phyloP scores from a whole-genome alignment of 2,888 invertebrate genomes.

The Frankliniella fusca region DNA sequence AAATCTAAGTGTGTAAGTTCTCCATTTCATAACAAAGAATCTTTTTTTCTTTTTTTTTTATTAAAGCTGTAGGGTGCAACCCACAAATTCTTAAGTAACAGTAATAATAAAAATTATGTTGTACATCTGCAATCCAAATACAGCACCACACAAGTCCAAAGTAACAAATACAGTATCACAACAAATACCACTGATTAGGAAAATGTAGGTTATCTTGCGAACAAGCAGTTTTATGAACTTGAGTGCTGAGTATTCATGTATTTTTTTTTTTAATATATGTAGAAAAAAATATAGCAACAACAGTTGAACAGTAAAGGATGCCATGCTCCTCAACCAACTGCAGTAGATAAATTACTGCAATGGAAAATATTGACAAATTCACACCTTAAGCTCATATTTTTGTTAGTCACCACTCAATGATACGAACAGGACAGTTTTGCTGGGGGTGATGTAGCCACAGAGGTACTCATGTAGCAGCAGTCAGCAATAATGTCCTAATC shows the following conservation, averaged over 20 bases:
- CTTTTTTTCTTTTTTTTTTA: background rate
- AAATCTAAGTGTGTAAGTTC: background rate
- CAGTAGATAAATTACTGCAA: conserved; percentile 6
- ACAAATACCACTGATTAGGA: background rate
- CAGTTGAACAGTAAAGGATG: background rate
- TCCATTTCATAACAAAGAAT: background rate
- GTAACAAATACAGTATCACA: background rate
- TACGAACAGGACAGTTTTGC: background rate
- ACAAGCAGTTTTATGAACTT: background rate
- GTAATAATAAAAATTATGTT: background rate
- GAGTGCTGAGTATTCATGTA: background rate
- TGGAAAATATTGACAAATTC: background rate
- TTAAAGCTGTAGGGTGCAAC: background rate
- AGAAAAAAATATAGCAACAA: background rate
- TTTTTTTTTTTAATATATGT: background rate
- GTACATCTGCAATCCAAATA: background rate
- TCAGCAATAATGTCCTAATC: background rate
- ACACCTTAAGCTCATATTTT: background rate
- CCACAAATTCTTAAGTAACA: background rate
- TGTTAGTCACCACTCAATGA: background rate
- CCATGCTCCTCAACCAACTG: background rate
- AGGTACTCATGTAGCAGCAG: background rate
- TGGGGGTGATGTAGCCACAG: background rate
- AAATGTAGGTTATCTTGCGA: background rate
- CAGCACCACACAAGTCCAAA: background rate